Evolutionary conservation across 2,888 invertebrate species (phyloP).

Genomic region (Abrostola triplasia): DNA sequence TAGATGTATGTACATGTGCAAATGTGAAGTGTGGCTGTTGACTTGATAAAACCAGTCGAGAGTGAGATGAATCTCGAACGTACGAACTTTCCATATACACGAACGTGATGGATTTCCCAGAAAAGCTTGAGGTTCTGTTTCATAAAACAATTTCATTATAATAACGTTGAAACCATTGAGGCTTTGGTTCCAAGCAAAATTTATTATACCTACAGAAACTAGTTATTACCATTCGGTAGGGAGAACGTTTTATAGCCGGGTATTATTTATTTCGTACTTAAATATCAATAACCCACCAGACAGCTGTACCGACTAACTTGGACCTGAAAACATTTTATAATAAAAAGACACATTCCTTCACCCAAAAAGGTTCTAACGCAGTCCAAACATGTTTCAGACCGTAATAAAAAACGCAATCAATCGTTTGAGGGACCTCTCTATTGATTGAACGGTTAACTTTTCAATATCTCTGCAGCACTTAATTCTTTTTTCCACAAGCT

Average conservation of each 20-base stretch:
- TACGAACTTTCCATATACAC: slow-evolving; percentile 4
- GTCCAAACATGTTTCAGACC: slow-evolving; percentile 16
- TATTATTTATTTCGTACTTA: slow-evolving; percentile 24
- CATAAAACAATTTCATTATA: background rate
- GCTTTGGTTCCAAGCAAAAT: background rate
- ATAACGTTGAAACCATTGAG: background rate
- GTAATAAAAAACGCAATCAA: slow-evolving; percentile 30
- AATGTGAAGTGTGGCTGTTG: slow-evolving; percentile 34
- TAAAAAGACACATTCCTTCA: slow-evolving; percentile 4
- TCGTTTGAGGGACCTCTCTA: slow-evolving; percentile 14
- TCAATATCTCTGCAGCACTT: slow-evolving; percentile 21
- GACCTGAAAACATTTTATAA: slow-evolving; percentile 19
- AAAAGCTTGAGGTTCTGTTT: background rate
- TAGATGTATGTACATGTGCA: slow-evolving; percentile 5
- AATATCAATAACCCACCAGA: slow-evolving; percentile 23
- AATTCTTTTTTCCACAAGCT: slow-evolving; percentile 27
- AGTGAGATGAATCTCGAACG: slow-evolving; percentile 10
- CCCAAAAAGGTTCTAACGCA: slow-evolving; percentile 5
- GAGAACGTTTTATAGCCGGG: slow-evolving; percentile 10
- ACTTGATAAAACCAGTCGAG: slow-evolving; percentile 35
- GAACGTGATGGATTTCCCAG: background rate
- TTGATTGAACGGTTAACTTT: slow-evolving; percentile 38
- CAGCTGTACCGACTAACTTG: slow-evolving; percentile 7
- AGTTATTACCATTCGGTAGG: slow-evolving; percentile 20
- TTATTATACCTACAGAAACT: slow-evolving; percentile 6